Evolutionary conservation across 64 coral and sea anemone genomes (phyloP), one percentile per base, ranked within the genome.

Genomic region (Trachythela sp.): DNA sequence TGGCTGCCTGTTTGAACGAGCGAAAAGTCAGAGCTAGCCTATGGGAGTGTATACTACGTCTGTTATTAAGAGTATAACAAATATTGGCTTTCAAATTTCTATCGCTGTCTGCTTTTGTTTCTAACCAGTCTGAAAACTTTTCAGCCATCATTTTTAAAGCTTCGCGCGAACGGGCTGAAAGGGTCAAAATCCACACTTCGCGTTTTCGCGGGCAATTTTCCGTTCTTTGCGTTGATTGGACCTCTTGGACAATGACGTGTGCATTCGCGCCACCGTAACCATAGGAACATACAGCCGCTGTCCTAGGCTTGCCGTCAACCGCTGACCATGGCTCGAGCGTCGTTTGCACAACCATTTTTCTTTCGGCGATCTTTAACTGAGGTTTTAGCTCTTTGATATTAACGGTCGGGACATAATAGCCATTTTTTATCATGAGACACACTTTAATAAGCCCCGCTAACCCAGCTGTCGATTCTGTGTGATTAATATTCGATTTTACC

Each of bases 401-500:
- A 29, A 92, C 38, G 27, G 94, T 95, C 83, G 94, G 94, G 39
- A 95, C 94, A n/a, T 86, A 89, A 24, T 11, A 36, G 15, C 38
- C 56, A 14, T 89, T 86, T 64, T 92, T 90, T 13, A 95, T 92
- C 94, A 95, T 95, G 13, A 95, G 54, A 42, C 89, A 88, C 17
- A 87, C 31, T 22, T 95, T 92, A 22, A 95, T 92, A 14, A 95
- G 14, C n/a, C 94, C 94, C 54, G 94, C 91, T 49, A 95, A 77
- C 22, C 94, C 94, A 8, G 94, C 76, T 2, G 94, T 95, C 26
- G 94, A 95, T 67, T 95, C 94, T 24, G 94, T 95, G 26, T 95
- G 94, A 88, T 95, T 95, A 20, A 95, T 48, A 71, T 95, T 95
- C 37, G 94, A 95, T 56, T 92, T 95, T 1, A 95, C 91, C 15